Conservation (phyloP, 2,113 vertebrate genomes). For the Mixornis gularis region DNA sequence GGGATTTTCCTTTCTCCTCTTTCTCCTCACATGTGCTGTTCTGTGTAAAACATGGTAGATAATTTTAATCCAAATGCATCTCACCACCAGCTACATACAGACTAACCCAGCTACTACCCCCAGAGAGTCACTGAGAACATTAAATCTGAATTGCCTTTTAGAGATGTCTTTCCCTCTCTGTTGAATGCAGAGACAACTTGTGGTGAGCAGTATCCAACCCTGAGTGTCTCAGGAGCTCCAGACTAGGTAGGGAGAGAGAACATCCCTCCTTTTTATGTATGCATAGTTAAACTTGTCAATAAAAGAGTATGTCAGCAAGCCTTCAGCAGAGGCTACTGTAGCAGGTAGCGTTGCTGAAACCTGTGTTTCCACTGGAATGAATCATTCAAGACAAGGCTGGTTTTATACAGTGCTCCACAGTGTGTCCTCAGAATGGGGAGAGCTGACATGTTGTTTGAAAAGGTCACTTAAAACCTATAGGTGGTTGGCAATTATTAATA, state of each 20-base stretch:
- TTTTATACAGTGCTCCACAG: slow-evolving; percentile 35
- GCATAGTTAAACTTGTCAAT: not conserved
- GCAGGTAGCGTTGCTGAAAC: slow-evolving; percentile 25
- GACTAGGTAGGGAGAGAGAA: not conserved
- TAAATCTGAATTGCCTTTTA: not conserved
- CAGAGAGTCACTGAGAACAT: not conserved
- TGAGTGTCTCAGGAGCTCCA: not conserved
- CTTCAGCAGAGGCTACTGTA: slow-evolving; percentile 48
- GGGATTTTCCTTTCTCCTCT: not conserved
- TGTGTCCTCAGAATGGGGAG: not conserved
- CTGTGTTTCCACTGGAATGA: slow-evolving; percentile 12
- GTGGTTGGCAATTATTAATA: slow-evolving; percentile 68
- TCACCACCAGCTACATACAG: not conserved
- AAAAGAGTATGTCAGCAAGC: not conserved
- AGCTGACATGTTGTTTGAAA: slow-evolving; percentile 65
- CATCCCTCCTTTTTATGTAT: not conserved
- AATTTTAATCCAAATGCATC: not conserved
- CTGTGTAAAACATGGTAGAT: not conserved
- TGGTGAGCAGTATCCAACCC: not conserved
- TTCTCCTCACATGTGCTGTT: not conserved
- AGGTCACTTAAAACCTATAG: slow-evolving; percentile 63
- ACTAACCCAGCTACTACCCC: not conserved
- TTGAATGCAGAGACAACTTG: not conserved
- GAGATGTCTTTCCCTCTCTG: not conserved
- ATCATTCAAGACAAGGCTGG: slow-evolving; percentile 33